A percentile compares a stretch with the other conserved stretches of the same genome.
Conservation (phyloP, 2,888 invertebrate species). For the Ectemnius continuus region DNA sequence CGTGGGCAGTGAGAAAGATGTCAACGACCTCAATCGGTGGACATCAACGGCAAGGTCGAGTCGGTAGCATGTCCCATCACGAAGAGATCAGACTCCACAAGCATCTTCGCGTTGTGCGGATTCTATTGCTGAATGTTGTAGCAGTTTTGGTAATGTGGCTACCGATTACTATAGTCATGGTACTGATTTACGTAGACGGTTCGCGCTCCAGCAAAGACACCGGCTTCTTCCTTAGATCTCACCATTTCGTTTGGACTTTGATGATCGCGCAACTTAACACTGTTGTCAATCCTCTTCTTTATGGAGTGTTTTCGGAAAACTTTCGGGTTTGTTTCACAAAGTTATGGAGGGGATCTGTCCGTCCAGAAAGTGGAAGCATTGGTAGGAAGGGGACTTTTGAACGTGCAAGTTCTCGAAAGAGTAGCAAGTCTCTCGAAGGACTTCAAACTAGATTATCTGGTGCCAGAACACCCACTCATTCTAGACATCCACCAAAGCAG, state of each 20-base stretch:
- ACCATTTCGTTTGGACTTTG: constrained; percentile 80
- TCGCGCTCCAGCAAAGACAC: constrained; percentile 78
- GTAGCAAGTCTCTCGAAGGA: constrained; percentile 61
- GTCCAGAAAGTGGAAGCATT: constrained; percentile 19
- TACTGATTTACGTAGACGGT: constrained; percentile 80
- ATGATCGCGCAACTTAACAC: constrained; percentile 80
- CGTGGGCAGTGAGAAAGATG: constrained; percentile 77
- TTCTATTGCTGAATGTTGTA: constrained; percentile 80
- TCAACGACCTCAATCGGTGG: constrained; percentile 74
- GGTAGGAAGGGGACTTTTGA: constrained; percentile 38
- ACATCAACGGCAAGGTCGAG: constrained; percentile 69
- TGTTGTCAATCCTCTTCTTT: constrained; percentile 80
- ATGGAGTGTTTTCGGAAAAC: constrained; percentile 80
- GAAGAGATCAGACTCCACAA: constrained; percentile 80
- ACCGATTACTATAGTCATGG: constrained; percentile 80
- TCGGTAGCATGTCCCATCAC: constrained; percentile 78
- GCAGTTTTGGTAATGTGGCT: constrained; percentile 82
- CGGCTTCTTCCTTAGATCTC: constrained; percentile 79
- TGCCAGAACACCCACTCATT: constrained; percentile 60
- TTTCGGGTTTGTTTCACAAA: constrained; percentile 78
- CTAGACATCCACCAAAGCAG: constrained; percentile 55
- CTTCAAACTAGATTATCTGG: constrained; percentile 66
- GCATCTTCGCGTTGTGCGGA: constrained; percentile 80
- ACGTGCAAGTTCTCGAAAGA: constrained; percentile 51
- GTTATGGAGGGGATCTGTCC: constrained; percentile 72